Evolutionary conservation across 2,113 vertebrate genomes (phyloP).

Genomic region (Podarcis cretensis): DNA sequence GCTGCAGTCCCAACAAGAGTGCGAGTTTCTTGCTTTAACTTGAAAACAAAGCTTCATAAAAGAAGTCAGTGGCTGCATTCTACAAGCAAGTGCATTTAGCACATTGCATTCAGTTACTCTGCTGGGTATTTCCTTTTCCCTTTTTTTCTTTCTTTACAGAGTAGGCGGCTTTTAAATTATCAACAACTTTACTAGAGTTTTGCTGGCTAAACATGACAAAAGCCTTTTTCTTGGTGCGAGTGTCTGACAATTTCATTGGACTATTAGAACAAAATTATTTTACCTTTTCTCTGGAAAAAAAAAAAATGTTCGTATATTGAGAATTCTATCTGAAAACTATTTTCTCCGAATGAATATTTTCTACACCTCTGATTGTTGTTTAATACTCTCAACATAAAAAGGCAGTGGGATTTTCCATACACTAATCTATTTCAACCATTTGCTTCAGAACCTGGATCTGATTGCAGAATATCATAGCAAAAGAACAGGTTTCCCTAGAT

Average conservation of each 20-base stretch:
- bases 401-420: slow-evolving; percentile 23
- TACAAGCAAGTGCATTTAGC: slow-evolving; percentile 19
- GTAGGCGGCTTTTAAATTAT: slow-evolving; percentile 32
- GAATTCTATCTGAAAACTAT: background rate
- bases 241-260: background rate
- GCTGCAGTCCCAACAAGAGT: slow-evolving; percentile 14
- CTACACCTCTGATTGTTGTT: slow-evolving; percentile 22
- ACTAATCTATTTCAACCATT: slow-evolving; percentile 52
- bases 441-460: background rate
- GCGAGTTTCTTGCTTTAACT: slow-evolving; percentile 33
- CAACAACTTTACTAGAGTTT: background rate
- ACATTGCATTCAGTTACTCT: background rate
- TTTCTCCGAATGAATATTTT: slow-evolving; percentile 41
- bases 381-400: slow-evolving; percentile 32
- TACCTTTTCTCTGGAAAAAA: background rate
- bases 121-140: background rate
- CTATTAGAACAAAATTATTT: background rate
- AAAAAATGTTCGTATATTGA: slow-evolving; percentile 19
- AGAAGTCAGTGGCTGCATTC: slow-evolving; percentile 7
- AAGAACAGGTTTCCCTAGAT: background rate
- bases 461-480: background rate
- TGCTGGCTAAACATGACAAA: slow-evolving; percentile 38
- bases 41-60: slow-evolving; percentile 40
- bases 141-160: slow-evolving; percentile 9
- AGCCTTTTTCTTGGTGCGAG: slow-evolving; percentile 17